A percentile compares a stretch with the other conserved stretches of the same genome.
phyloP scores from a whole-genome alignment of 2,888 invertebrate genomes.

The Nephrotoma appendiculata region DNA sequence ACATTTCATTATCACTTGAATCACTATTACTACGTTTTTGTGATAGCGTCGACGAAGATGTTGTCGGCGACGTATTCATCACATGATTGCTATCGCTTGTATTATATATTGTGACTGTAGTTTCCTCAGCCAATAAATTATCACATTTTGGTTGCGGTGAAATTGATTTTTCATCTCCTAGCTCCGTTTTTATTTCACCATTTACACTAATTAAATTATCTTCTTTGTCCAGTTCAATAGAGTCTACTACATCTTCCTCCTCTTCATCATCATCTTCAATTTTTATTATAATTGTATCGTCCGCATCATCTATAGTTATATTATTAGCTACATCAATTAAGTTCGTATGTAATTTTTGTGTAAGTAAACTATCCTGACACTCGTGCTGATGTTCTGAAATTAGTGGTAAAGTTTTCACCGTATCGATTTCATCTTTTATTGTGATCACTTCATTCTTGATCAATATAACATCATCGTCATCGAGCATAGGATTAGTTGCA shows the following conservation, averaged over 20 bases:
- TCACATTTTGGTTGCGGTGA: not conserved
- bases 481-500: constrained; percentile 2
- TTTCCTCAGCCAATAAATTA: not conserved
- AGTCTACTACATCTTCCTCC: constrained; percentile 15
- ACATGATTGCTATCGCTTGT: not conserved
- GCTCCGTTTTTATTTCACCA: constrained; percentile 11
- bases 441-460: not conserved
- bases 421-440: not conserved
- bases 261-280: constrained; percentile 6
- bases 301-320: not conserved
- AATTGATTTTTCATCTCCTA: not conserved
- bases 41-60: not conserved
- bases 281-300: not conserved
- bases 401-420: not conserved
- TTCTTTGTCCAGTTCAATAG: constrained; percentile 15
- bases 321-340: too few species aligned
- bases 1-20: not conserved
- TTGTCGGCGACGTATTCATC: not conserved
- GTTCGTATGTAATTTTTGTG: too few species aligned
- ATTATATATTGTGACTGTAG: not conserved
- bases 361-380: not conserved
- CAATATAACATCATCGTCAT: not conserved
- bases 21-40: not conserved
- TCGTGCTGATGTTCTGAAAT: not conserved
- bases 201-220: constrained; percentile 8